Percentiles rank a stretch among this genome's conserved stretches.
Conservation (phyloP, 1,140 invertebrate genomes). For the Lycorma delicatula region DNA sequence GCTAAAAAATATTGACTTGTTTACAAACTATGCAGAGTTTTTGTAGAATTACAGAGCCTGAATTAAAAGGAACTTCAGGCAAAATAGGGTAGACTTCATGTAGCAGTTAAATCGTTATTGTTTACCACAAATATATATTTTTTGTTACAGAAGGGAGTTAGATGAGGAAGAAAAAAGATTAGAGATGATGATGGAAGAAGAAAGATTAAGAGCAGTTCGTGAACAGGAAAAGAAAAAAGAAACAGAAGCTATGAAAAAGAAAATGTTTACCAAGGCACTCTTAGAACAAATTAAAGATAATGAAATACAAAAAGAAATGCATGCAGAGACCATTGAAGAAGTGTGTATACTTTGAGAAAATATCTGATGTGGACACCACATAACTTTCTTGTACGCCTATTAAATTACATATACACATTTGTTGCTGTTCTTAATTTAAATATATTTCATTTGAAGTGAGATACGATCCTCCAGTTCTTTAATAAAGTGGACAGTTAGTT, state of each 20-base stretch:
- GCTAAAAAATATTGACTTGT: not conserved
- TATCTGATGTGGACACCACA: too few relatives aligned
- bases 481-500: too few relatives aligned
- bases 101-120: not conserved
- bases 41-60: not conserved
- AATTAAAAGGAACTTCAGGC: too few relatives aligned
- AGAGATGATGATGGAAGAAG: constrained; percentile 52
- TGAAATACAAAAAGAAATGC: constrained; percentile 47
- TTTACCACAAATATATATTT: not conserved
- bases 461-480: too few relatives aligned
- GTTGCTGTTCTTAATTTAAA: too few relatives aligned
- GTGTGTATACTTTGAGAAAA: too few relatives aligned
- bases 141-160: constrained; percentile 38
- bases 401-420: too few relatives aligned
- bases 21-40: not conserved
- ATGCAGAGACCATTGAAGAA: constrained; percentile 53
- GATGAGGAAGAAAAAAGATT: constrained; percentile 48
- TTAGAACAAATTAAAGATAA: constrained; percentile 49
- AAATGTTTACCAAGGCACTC: constrained; percentile 38
- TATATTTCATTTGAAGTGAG: too few relatives aligned
- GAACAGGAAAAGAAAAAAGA: constrained; percentile 36
- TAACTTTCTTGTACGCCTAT: too few relatives aligned
- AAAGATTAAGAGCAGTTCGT: constrained; percentile 41
- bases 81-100: not conserved
- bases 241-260: constrained; percentile 30